Percentiles rank a stretch among this genome's conserved stretches.
These are phyloP conservation scores for Pocillopora verrucosa DNA, from an alignment of 64 coral and sea anemone genomes.

Conservation along the genomic window DNA sequence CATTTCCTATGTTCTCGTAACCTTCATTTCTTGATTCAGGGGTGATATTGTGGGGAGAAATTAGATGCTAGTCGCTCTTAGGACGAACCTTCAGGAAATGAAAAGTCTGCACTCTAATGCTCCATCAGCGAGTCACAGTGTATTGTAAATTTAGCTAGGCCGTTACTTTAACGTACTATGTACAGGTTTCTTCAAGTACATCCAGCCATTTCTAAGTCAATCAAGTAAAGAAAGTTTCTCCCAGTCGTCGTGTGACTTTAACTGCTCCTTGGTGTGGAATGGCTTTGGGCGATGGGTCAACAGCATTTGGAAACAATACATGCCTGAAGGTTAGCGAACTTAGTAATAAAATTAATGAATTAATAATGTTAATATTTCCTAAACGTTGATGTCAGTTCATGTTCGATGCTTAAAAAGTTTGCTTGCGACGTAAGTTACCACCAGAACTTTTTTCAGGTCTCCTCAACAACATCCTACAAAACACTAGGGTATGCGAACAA, in stretches of 20 bases:
- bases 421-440: neutral
- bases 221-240: neutral
- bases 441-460: too few relatives aligned
- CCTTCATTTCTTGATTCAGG: too few relatives aligned
- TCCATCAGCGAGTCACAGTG: neutral
- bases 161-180: neutral
- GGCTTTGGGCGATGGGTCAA: slow-evolving; percentile 59
- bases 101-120: neutral
- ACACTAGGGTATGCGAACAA: too few relatives aligned
- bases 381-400: neutral
- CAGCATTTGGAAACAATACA: slow-evolving; percentile 17
- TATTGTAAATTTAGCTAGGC: too few relatives aligned
- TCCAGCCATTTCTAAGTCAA: neutral
- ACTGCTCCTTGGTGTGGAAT: slow-evolving; percentile 56
- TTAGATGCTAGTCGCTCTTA: too few relatives aligned
- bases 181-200: slow-evolving; percentile 17
- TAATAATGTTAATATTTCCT: too few relatives aligned
- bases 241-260: slow-evolving; percentile 19
- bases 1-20: too few relatives aligned
- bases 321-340: slow-evolving; percentile 24
- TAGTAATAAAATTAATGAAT: neutral
- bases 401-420: neutral
- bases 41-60: neutral
- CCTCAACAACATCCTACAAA: too few relatives aligned
- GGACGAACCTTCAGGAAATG: neutral